phyloP scores from a whole-genome alignment of 2,113 vertebrate species.

The Panthera uncia region DNA sequence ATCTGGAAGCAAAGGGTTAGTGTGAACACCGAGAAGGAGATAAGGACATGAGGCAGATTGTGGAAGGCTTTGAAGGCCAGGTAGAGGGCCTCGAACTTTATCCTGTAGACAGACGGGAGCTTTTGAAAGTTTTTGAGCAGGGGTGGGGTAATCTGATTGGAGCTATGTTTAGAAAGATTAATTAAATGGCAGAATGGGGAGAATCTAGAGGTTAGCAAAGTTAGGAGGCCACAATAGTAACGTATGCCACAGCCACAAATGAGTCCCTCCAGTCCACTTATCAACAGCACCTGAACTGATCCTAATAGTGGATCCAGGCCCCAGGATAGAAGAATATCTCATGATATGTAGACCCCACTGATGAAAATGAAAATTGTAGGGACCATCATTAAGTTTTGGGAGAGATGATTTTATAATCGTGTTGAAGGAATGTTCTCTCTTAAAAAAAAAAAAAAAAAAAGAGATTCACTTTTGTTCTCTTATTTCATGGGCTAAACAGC shows the following conservation, averaged over 20 bases:
- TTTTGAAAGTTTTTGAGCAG: neutral
- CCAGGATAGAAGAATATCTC: neutral
- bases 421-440: neutral
- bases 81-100: neutral
- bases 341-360: neutral
- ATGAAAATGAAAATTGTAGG: neutral
- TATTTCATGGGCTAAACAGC: neutral
- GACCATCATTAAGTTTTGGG: neutral
- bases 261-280: neutral
- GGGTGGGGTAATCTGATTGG: neutral
- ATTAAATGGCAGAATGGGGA: neutral
- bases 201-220: neutral
- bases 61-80: conserved; percentile 16
- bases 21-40: neutral
- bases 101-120: neutral
- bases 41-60: neutral
- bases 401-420: neutral
- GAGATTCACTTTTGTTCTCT: neutral
- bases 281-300: neutral
- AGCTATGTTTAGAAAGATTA: neutral
- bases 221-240: neutral
- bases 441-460: neutral
- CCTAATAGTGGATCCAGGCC: neutral
- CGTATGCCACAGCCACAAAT: neutral
- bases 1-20: neutral